phyloP scores from a whole-genome alignment of 2,888 invertebrate species.

The Dynastes tityus region DNA sequence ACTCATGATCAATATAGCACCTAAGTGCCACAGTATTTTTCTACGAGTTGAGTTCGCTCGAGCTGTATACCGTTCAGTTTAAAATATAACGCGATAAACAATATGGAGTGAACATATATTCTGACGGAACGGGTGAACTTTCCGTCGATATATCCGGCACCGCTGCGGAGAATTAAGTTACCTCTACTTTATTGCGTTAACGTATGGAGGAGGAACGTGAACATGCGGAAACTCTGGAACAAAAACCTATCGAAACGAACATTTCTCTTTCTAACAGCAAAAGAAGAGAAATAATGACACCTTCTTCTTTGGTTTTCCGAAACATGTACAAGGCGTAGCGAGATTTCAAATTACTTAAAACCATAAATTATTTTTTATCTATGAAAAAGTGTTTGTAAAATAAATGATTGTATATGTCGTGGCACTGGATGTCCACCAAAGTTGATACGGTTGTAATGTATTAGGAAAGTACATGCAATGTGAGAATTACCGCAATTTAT shows the following conservation, averaged over 20 bases:
- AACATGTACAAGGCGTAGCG: no score
- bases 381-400: no score
- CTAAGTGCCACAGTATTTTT: slow-evolving; percentile 18
- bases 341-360: no score
- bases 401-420: no score
- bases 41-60: background rate
- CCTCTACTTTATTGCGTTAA: slow-evolving; percentile 22
- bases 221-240: background rate
- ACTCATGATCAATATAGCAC: slow-evolving; percentile 15
- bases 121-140: slow-evolving; percentile 2
- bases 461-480: no score
- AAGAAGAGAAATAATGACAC: background rate
- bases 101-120: slow-evolving; percentile 35
- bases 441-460: no score
- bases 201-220: background rate
- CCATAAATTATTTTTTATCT: no score
- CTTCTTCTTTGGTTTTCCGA: no score
- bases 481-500: no score
- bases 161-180: slow-evolving; percentile 22
- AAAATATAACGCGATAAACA: slow-evolving; percentile 34
- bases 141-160: slow-evolving; percentile 12
- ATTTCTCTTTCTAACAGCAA: background rate
- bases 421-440: no score
- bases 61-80: slow-evolving; percentile 6
- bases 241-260: background rate